Percentiles rank a stretch among this genome's conserved stretches.
These are phyloP conservation scores for Hypselothyrea guttata DNA, from an alignment of 2,888 invertebrate species.

Conservation along the genomic window DNA sequence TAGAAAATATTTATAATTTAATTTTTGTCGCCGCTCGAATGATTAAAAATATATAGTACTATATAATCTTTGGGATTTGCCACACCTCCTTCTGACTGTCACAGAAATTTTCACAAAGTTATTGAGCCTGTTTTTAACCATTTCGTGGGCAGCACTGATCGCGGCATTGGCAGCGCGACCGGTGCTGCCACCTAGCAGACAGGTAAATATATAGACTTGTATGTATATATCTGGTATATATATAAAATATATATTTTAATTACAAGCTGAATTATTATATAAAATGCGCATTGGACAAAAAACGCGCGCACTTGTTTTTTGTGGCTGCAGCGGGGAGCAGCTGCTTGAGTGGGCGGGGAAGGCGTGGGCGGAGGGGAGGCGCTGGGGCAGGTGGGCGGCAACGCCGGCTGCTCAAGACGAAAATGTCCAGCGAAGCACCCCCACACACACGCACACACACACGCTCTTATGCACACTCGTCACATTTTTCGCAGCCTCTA, in stretches of 20 bases:
- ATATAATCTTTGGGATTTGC: too few species aligned
- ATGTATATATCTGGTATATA: not conserved
- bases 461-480: conserved; percentile 27
- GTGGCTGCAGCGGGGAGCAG: conserved; percentile 1
- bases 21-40: too few species aligned
- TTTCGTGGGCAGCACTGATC: too few species aligned
- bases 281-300: conserved; percentile 23
- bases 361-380: not conserved
- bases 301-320: conserved; percentile 6
- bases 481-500: conserved; percentile 56
- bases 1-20: too few species aligned
- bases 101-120: too few species aligned
- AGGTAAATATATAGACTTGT: not conserved
- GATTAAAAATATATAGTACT: too few species aligned
- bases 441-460: conserved; percentile 20
- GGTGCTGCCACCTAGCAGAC: conserved; percentile 41
- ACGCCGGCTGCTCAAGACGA: conserved; percentile 29
- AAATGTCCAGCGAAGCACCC: conserved; percentile 73
- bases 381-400: conserved; percentile 39
- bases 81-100: too few species aligned
- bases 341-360: conserved; percentile 42
- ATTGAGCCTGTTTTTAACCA: too few species aligned
- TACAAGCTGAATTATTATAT: conserved; percentile 25
- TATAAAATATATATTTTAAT: conserved; percentile 19
- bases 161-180: conserved; percentile 23